Conservation (phyloP, 1,140 invertebrate species). For the Streblospio benedicti region DNA sequence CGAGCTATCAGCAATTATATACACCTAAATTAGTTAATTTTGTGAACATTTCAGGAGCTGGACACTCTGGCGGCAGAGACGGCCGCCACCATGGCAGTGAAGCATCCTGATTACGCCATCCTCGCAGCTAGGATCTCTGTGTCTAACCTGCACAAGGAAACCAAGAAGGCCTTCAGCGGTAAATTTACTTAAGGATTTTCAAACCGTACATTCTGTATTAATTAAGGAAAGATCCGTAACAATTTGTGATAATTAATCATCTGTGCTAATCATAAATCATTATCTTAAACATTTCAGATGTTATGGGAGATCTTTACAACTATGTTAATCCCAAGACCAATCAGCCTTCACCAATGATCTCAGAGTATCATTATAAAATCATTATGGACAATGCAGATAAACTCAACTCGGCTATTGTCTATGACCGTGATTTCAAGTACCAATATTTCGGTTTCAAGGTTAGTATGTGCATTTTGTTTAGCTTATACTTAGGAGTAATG, state of each 20-base stretch:
- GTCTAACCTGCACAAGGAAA: slow-evolving; percentile 94
- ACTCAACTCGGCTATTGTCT: slow-evolving; percentile 92
- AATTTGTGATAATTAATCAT: no score
- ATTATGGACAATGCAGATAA: slow-evolving; percentile 75
- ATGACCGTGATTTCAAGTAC: slow-evolving; percentile 93
- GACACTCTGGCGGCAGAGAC: slow-evolving; percentile 97
- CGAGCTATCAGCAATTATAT: no score
- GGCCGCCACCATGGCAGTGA: slow-evolving; percentile 87
- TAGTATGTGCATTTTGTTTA: no score
- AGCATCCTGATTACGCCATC: slow-evolving; percentile 93
- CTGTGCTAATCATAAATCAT: no score
- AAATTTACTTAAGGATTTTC: no score
- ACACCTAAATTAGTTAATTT: no score
- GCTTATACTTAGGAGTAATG: no score
- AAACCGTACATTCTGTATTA: no score
- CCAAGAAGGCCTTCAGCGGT: slow-evolving; percentile 48
- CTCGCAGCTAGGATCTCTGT: slow-evolving; percentile 91
- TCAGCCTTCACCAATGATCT: slow-evolving; percentile 69
- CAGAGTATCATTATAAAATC: slow-evolving; percentile 70
- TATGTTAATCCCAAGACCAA: slow-evolving; percentile 66
- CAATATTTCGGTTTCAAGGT: slow-evolving; percentile 98
- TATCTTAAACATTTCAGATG: no score
- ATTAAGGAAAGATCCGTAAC: no score
- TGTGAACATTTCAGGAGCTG: no score
- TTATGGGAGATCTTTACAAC: slow-evolving; percentile 77